Conservation (phyloP, 2,797 vertebrate species). For the Myripristis jacobus region DNA sequence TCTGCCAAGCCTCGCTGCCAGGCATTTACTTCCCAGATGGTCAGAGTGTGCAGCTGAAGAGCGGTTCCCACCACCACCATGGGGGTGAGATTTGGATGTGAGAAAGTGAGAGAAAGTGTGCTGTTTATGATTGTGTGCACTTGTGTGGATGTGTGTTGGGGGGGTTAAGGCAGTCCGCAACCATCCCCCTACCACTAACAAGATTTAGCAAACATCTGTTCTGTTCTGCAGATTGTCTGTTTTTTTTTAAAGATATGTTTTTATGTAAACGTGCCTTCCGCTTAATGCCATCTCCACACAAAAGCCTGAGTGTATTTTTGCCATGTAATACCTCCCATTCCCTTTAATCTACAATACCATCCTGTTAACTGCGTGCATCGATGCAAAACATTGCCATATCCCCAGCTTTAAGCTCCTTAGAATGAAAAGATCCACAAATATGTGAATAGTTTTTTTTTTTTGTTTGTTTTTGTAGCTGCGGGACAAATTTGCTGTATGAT, state of each 20-base stretch:
- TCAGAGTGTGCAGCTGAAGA: conserved; percentile 32
- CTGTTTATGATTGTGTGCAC: neutral
- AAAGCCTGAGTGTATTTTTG: conserved; percentile 39
- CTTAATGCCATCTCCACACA: conserved; percentile 20
- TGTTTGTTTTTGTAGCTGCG: conserved; percentile 13
- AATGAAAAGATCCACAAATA: conserved; percentile 30
- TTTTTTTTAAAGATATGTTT: conserved; percentile 31
- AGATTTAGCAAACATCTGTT: conserved; percentile 42
- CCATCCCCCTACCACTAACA: conserved; percentile 4
- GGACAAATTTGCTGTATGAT: conserved; percentile 26
- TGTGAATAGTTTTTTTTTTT: conserved; percentile 45
- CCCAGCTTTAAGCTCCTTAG: conserved; percentile 53
- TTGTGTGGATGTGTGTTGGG: neutral
- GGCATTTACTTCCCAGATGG: conserved; percentile 53
- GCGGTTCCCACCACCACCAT: conserved; percentile 5
- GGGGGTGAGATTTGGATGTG: conserved; percentile 12
- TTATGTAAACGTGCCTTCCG: conserved; percentile 27
- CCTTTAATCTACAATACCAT: conserved; percentile 54
- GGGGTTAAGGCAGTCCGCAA: neutral
- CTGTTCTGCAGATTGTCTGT: conserved; percentile 19
- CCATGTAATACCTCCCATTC: conserved; percentile 28
- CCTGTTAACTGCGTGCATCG: conserved; percentile 43
- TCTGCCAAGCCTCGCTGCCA: neutral
- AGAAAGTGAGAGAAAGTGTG: neutral
- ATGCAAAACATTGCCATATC: conserved; percentile 30